Evolutionary conservation across 2,113 vertebrate genomes (phyloP), one percentile per base, ranked within the genome.

Genomic region (Anas platyrhynchos): DNA sequence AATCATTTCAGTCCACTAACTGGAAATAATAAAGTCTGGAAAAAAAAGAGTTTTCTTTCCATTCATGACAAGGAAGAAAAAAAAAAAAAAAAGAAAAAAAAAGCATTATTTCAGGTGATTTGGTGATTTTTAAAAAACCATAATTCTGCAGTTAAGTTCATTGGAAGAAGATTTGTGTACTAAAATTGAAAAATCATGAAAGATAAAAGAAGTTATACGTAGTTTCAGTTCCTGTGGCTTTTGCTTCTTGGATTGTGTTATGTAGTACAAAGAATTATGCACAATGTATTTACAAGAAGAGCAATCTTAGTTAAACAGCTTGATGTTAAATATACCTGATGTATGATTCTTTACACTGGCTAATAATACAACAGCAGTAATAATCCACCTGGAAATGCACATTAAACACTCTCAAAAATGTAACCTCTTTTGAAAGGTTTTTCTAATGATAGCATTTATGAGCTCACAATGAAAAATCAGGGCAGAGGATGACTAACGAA

Each of bases 1-100:
- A 96, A 97, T 97, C 96, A 96, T 94, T 97, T 98, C 92, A 96
- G 87, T 84, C 93, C 86, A 95, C 95, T 95, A 95, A 95, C 83
- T 97, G 91, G 68, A 97, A 98, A 97, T 95, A 97, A 97, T 96
- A 92, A 95, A 96, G 59, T 95, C 91, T 84, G 38, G 38, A 79
- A 88, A 83, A 90, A 93, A 83, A 91, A 93, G n/a, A 93, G 31
- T 74, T 95, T 91, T 90, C 38, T 80, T 94, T 89, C 44, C 20
- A 67, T 55, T 31, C 32, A 78, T 74, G 56, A 94, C 9, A 26
- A 88, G 90, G 92, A 94, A 36, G 91, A 93, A 94, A 36, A 17
- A 90, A 94, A 94, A 90, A 89, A 25, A 52, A 52, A 52, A 25
- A 52, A 4, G 2, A 21, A 23, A 50, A 93, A 94, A 94, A 61